Percentiles rank a stretch among this genome's conserved stretches.
These are phyloP conservation scores for Drepanosiphum platanoidis DNA, from an alignment of 2,888 invertebrate genomes.

Conservation along the genomic window DNA sequence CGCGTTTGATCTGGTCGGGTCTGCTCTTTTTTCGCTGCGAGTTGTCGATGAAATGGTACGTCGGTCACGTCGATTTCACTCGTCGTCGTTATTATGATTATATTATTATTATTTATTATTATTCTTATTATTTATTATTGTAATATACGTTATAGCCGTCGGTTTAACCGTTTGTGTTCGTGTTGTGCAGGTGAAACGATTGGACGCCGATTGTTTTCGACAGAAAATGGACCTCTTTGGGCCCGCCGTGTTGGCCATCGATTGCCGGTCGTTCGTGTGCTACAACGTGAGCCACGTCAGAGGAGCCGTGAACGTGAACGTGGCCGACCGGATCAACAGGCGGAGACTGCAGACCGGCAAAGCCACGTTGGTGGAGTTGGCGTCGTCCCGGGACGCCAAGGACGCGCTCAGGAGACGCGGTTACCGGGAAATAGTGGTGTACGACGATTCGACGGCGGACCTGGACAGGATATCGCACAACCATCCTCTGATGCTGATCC, in stretches of 20 bases:
- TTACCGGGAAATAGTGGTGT: slow-evolving; percentile 75
- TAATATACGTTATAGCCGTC: not conserved
- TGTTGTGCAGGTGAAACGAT: slow-evolving; percentile 33
- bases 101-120: slow-evolving; percentile 57
- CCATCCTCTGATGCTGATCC: slow-evolving; percentile 75
- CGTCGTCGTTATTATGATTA: no score
- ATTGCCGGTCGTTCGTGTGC: slow-evolving; percentile 72
- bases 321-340: slow-evolving; percentile 76
- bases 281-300: slow-evolving; percentile 77
- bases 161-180: not conserved
- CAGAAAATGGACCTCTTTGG: slow-evolving; percentile 56
- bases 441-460: slow-evolving; percentile 76
- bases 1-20: slow-evolving; percentile 4
- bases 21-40: not conserved
- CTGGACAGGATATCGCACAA: slow-evolving; percentile 72
- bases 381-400: slow-evolving; percentile 74
- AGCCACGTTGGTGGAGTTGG: slow-evolving; percentile 75
- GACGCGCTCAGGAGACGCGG: slow-evolving; percentile 71
- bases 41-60: slow-evolving; percentile 1
- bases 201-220: slow-evolving; percentile 58
- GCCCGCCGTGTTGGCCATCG: slow-evolving; percentile 63
- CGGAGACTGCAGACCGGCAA: slow-evolving; percentile 75
- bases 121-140: slow-evolving; percentile 55
- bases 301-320: slow-evolving; percentile 78
- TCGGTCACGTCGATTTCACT: no score